These are phyloP conservation scores for Pseudomugil tenellus DNA, from an alignment of 2,797 vertebrate species.

Conservation along the genomic window DNA sequence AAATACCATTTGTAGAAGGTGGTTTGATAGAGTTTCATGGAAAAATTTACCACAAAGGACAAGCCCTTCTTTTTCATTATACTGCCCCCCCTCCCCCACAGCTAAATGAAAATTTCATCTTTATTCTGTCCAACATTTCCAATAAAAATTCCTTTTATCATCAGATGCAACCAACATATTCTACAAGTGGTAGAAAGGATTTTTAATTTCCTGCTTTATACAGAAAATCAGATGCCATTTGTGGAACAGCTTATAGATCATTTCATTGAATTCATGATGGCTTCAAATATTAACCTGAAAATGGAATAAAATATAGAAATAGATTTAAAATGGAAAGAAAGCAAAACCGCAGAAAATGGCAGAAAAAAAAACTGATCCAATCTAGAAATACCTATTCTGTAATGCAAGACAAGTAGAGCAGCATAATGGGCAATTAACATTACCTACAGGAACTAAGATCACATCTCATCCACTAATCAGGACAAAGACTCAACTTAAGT, in stretches of 20 bases:
- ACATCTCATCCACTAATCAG: conserved; percentile 66
- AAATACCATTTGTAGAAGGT: conserved; percentile 71
- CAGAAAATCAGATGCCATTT: background rate
- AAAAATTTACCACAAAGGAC: conserved; percentile 12
- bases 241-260: conserved; percentile 3
- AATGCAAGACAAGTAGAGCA: conserved; percentile 59
- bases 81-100: background rate
- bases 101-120: conserved; percentile 16
- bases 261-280: background rate
- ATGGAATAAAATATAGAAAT: background rate
- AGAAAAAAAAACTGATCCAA: background rate
- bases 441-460: conserved; percentile 70
- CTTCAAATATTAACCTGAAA: background rate
- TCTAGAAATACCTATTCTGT: conserved; percentile 27
- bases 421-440: conserved; percentile 71
- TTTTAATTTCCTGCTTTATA: no score
- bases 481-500: conserved; percentile 31
- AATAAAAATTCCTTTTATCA: background rate
- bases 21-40: conserved; percentile 50
- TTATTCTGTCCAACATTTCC: no score
- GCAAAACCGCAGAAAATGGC: background rate
- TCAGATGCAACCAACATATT: background rate
- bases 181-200: no score
- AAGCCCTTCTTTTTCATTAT: conserved; percentile 16
- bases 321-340: background rate